Percentiles rank a stretch among this genome's conserved stretches.
These are phyloP conservation scores for Pardosa pseudoannulata DNA, from an alignment of 2,888 invertebrate genomes.

Conservation along the genomic window DNA sequence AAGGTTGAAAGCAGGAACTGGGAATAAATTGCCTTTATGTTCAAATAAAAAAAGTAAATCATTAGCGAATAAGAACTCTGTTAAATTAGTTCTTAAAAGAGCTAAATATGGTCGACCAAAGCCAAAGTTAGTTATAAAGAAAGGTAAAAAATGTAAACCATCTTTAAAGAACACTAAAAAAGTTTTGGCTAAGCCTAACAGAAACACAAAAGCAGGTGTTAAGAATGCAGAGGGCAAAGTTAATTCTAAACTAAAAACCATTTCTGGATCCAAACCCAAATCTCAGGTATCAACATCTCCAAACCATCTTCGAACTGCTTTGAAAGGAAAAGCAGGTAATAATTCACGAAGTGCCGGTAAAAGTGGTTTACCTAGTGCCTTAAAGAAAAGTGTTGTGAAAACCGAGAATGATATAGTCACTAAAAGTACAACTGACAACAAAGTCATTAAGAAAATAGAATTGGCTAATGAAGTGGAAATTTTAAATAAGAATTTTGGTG, in stretches of 20 bases:
- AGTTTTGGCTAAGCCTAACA: no score
- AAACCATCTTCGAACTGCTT: neutral
- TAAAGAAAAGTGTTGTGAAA: neutral
- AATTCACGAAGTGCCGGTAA: neutral
- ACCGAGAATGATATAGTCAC: neutral
- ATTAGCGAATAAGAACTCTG: neutral
- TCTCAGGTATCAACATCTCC: neutral
- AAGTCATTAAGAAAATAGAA: constrained; percentile 12
- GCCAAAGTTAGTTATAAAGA: neutral
- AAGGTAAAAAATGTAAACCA: neutral
- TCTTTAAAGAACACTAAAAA: neutral
- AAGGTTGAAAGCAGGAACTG: neutral
- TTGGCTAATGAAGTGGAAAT: constrained; percentile 15
- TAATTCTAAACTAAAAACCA: neutral
- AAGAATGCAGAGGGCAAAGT: neutral
- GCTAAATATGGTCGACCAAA: neutral
- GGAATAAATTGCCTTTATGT: neutral
- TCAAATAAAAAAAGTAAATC: neutral
- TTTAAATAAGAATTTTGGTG: neutral
- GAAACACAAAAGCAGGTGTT: neutral
- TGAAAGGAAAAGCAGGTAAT: neutral
- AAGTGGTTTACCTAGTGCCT: neutral
- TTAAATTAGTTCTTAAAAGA: neutral
- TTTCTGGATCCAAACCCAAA: neutral
- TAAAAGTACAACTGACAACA: neutral